These are phyloP conservation scores for Eilema caniola DNA, from an alignment of 2,888 invertebrate genomes.

Conservation along the genomic window DNA sequence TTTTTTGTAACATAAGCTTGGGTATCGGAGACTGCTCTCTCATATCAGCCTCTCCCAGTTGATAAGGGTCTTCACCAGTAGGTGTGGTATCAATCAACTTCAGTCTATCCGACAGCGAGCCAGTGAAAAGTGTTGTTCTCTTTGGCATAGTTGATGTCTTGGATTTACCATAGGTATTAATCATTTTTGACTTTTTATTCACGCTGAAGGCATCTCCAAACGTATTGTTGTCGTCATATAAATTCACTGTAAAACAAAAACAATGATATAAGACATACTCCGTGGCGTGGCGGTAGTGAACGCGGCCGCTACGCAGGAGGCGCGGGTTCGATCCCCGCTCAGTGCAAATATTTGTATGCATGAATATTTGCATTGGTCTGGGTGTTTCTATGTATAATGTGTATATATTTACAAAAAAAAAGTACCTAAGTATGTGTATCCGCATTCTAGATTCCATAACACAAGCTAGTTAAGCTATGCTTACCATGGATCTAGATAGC, in stretches of 20 bases:
- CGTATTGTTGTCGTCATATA: constrained; percentile 61
- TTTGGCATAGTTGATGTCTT: constrained; percentile 54
- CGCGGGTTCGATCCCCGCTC: no score
- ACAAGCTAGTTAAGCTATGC: no score
- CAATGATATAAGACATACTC: neutral
- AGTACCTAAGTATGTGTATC: no score
- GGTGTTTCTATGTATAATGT: no score
- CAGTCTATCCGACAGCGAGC: constrained; percentile 75
- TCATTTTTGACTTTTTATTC: constrained; percentile 75
- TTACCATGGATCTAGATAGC: no score
- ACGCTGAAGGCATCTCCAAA: constrained; percentile 63
- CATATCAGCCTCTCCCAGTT: constrained; percentile 80
- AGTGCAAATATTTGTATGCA: no score
- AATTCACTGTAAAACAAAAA: constrained; percentile 58
- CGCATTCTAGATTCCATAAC: no score
- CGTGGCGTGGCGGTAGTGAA: no score
- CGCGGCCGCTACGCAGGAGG: no score
- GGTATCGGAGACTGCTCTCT: constrained; percentile 83
- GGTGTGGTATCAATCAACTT: constrained; percentile 80
- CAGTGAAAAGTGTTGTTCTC: constrained; percentile 66
- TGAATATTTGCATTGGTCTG: no score
- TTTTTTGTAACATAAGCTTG: constrained; percentile 78
- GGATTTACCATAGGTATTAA: constrained; percentile 70
- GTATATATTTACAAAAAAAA: no score
- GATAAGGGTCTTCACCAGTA: constrained; percentile 81